Percentiles rank a stretch among this genome's conserved stretches.
Evolutionary conservation across 2,888 invertebrate genomes (phyloP).

Genomic region (Drosophila antonietae): DNA sequence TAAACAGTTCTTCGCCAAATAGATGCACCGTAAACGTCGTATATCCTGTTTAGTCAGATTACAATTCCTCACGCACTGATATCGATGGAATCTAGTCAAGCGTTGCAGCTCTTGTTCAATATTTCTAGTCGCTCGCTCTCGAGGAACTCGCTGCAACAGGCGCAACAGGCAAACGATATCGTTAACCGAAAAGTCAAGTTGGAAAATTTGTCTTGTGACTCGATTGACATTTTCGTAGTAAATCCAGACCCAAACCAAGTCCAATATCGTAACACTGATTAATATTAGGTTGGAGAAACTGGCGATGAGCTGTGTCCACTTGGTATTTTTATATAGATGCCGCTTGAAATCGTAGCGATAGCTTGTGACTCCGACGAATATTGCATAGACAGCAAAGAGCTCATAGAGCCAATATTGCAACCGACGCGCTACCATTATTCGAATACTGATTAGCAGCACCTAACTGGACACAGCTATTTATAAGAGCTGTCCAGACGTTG

Average conservation of each 20-base stretch:
- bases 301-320: conserved; percentile 35
- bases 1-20: conserved; percentile 19
- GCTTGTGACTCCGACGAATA: conserved; percentile 42
- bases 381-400: conserved; percentile 30
- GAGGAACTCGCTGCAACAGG: conserved; percentile 24
- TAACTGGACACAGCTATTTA: neutral
- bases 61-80: neutral
- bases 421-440: conserved; percentile 12
- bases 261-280: rapidly evolving
- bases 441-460: neutral
- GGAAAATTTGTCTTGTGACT: neutral
- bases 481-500: neutral
- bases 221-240: neutral
- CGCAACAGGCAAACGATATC: conserved; percentile 29
- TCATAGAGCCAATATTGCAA: conserved; percentile 23
- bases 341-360: conserved; percentile 44
- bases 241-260: conserved; percentile 1
- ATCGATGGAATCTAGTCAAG: conserved; percentile 18
- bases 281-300: conserved; percentile 26
- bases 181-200: conserved; percentile 15
- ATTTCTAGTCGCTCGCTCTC: conserved; percentile 17
- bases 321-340: conserved; percentile 6
- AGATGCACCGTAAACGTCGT: conserved; percentile 12
- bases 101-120: conserved; percentile 12
- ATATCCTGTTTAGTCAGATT: neutral